phyloP scores from a whole-genome alignment of 2,113 vertebrate genomes.

The Salminus brasiliensis region DNA sequence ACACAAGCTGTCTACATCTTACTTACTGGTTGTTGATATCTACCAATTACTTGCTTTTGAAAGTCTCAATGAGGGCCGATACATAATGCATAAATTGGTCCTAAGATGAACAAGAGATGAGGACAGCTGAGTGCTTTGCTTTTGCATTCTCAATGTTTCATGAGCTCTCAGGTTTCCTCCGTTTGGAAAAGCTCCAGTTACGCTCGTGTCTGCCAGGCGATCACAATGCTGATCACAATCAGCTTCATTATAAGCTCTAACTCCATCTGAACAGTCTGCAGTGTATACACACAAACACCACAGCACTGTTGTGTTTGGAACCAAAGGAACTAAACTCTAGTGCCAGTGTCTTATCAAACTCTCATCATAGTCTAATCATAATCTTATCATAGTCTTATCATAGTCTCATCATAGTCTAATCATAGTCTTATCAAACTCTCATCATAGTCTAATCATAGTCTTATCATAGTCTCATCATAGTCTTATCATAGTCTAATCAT shows the following conservation, averaged over 20 bases:
- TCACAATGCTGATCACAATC: too few species aligned
- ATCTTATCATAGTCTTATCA: too few species aligned
- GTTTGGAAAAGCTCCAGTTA: slow-evolving; percentile 13
- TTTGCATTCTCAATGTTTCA: slow-evolving; percentile 28
- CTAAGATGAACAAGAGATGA: slow-evolving; percentile 21
- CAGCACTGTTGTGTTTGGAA: neutral
- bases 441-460: too few species aligned
- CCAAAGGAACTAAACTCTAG: neutral
- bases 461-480: too few species aligned
- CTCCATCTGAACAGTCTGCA: neutral
- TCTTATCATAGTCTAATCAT: too few species aligned
- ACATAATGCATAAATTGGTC: slow-evolving; percentile 23
- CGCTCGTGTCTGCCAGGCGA: neutral
- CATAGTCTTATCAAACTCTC: too few species aligned
- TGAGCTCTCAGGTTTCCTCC: slow-evolving; percentile 6
- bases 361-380: too few species aligned
- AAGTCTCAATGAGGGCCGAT: neutral
- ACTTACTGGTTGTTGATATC: neutral
- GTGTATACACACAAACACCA: neutral
- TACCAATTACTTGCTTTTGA: neutral
- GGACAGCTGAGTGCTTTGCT: slow-evolving; percentile 14
- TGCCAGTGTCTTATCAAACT: too few species aligned
- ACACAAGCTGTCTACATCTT: neutral
- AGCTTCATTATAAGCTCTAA: slow-evolving; percentile 9
- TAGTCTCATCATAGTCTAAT: too few species aligned